Base-by-base conservation (phyloP, 2,113 vertebrate genomes). In the Chrysemys picta region DNA sequence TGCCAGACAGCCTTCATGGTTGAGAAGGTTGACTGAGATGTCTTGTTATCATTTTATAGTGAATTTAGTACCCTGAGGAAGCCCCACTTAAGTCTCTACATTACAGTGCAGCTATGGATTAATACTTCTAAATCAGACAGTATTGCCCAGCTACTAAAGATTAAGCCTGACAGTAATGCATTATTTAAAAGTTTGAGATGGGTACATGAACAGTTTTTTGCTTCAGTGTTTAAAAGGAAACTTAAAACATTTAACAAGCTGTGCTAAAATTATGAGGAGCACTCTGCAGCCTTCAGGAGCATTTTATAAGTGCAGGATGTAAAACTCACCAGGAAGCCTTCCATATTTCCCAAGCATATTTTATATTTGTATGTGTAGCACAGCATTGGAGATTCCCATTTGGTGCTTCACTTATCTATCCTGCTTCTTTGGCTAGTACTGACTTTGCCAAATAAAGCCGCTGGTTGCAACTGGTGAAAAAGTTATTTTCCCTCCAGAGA, bases 151-250 rank as follows among this genome's bases (percentile, higher is more conserved):
- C 84, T 94, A 93, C 87, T 96, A 94, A 94, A 88, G 62, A 94
- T 91, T 86, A 94, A 94, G 82, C 35, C 45, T 93, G 84, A 89
- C 13, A 88, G 56, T 86, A 95, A 93, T 95, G 80, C 31, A 90
- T 94, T 92, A 96, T 78, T 95, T 69, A 95, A 94, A 95, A 95
- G 80, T 95, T 56, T 87, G 80, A 93, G 88, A 88, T 89, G 76
- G 42, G 80, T 94, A 47, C 89, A 94, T 93, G 88, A 57, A 79
- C 76, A 91, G 78, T 87, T 93, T 96, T 93, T 59, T 53, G 13
- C 25, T 57, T 59, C 38, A 25, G 11, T 47, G 38, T 59, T 45
- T 59, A 83, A 83, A 83, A 83, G n/a, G 42, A 57, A 83, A 57
- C 21, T 42, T 42, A 45, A 83, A 42, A 42, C 56, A 56, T 17